Evolutionary conservation across 2,888 invertebrate genomes (phyloP).

Genomic region (Eilema griseolum): DNA sequence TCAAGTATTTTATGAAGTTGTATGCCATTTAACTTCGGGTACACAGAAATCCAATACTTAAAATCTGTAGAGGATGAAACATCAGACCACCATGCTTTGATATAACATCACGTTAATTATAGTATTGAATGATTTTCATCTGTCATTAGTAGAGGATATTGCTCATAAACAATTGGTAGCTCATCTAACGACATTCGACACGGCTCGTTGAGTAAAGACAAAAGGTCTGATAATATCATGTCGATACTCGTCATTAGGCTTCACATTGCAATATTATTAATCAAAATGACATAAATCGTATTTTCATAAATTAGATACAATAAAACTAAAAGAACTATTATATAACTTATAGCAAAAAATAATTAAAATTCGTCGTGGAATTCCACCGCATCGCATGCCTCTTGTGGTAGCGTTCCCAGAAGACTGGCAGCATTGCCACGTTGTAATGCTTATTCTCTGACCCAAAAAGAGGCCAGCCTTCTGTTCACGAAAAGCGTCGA

Average conservation of each 20-base stretch:
- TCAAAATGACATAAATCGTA: too few relatives aligned
- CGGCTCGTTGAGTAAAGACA: constrained; percentile 66
- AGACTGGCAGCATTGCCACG: too few relatives aligned
- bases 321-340: too few relatives aligned
- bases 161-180: constrained; percentile 52
- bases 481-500: too few relatives aligned
- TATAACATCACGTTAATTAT: constrained; percentile 34
- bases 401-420: too few relatives aligned
- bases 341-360: too few relatives aligned
- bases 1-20: too few relatives aligned
- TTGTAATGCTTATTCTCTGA: too few relatives aligned
- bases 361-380: too few relatives aligned
- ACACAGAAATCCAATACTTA: background rate
- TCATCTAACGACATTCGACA: constrained; percentile 65
- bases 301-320: too few relatives aligned
- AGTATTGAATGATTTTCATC: constrained; percentile 26
- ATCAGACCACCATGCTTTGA: constrained; percentile 22
- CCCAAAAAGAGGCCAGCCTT: too few relatives aligned
- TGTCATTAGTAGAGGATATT: constrained; percentile 44
- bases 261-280: background rate
- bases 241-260: background rate
- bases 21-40: background rate
- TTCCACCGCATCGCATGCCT: too few relatives aligned
- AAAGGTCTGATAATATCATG: constrained; percentile 55
- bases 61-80: constrained; percentile 9